Evolutionary conservation across 2,888 invertebrate genomes (phyloP).

Genomic region (Rhingia campestris): DNA sequence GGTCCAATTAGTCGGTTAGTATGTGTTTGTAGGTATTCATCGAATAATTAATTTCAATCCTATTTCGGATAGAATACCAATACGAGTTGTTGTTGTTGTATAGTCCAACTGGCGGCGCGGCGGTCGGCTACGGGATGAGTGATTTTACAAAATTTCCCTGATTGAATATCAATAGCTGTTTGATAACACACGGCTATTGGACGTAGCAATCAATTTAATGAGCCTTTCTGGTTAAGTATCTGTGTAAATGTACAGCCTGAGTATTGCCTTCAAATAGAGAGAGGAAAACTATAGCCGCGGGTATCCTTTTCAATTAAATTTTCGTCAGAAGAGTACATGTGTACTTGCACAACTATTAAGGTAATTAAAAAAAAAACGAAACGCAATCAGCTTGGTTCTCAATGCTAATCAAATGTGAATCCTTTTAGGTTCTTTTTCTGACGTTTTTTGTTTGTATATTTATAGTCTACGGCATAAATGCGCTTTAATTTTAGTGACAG

Average conservation of each 20-base stretch:
- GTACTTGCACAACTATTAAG: slow-evolving; percentile 46
- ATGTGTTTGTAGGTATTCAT: not conserved
- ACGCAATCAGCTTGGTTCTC: slow-evolving; percentile 56
- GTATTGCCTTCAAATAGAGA: not conserved
- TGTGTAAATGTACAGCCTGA: slow-evolving; percentile 32
- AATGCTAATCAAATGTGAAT: slow-evolving; percentile 65
- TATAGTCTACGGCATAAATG: slow-evolving; percentile 40
- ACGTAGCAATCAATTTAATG: slow-evolving; percentile 65
- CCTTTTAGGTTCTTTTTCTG: slow-evolving; percentile 24
- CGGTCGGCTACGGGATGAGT: not conserved
- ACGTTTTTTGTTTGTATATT: not conserved
- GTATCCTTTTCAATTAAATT: slow-evolving; percentile 51
- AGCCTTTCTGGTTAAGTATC: slow-evolving; percentile 48
- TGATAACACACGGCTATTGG: not conserved
- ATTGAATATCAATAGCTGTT: slow-evolving; percentile 59
- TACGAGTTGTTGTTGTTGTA: not conserved
- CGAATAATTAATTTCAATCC: slow-evolving; percentile 37
- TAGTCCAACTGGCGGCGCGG: not conserved
- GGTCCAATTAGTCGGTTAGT: slow-evolving; percentile 23
- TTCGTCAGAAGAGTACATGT: not conserved
- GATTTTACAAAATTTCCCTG: slow-evolving; percentile 42
- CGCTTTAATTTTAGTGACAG: slow-evolving; percentile 63
- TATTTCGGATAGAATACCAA: not conserved
- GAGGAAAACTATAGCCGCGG: not conserved
- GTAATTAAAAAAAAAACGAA: slow-evolving; percentile 63